Evolutionary conservation across 2,888 invertebrate genomes (phyloP), one percentile per base, ranked within the genome.

Genomic region (Opisthograptis luteolata): DNA sequence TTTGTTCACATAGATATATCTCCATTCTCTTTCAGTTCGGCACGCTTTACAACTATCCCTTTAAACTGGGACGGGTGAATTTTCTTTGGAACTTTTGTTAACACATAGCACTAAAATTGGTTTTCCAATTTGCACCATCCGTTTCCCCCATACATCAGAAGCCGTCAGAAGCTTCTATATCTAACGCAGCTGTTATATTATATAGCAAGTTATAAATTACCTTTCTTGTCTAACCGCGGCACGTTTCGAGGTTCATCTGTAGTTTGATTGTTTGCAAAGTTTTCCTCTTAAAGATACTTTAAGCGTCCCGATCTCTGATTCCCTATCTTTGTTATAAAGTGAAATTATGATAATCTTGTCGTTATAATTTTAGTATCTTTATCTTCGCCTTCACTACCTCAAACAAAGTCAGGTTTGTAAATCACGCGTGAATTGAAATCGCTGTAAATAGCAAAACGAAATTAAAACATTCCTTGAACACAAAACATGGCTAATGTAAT

Each of bases 1-100:
- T 74, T 76, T 79, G 75, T 75, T 79, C 75, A 73, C 75, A 76
- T 59, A 70, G 69, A 57, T 67, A 65, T 73, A 70, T 74, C 77
- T 73, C 76, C 65, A 67, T 66, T 63, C 66, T 76, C 76, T 80
- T 77, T 75, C 65, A 62, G 59, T 67, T 66, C 69, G 50, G 72
- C 73, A 75, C 75, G 76, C 70, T 73, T 65, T 63, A 55, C 49
- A 69, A 68, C 78, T 71, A 74, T 75, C 66, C 68, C 36, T 76
- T 80, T 78, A 72, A 70, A 70, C 70, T 75, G 68, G 71, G 75
- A 72, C 70, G 73, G 70, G 69, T 75, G 71, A 70, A 66, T 45
- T 32, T 34, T 31, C 25, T 5, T 22, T 8, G 34, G 20, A 6
- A 17, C 30, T 43, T 27, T 24, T 39, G 25, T 25, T 3, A 3